Percentiles rank a stretch among this genome's conserved stretches.
Conservation (phyloP, 1,140 invertebrate genomes). For the Cardiocondyla obscurior region DNA sequence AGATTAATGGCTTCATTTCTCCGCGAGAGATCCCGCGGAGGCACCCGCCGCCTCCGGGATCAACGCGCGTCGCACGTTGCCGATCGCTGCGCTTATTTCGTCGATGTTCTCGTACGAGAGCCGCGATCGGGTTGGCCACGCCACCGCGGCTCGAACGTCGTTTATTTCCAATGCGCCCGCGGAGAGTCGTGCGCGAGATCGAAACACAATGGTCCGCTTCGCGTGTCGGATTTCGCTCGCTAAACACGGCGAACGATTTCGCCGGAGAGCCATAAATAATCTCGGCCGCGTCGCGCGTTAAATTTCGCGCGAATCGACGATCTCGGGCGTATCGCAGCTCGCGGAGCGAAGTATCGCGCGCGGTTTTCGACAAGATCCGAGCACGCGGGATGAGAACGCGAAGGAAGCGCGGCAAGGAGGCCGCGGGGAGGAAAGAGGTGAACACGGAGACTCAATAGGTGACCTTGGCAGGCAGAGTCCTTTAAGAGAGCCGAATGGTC, state of each 20-base stretch:
- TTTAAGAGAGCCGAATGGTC: slow-evolving; percentile 78
- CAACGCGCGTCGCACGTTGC: background rate
- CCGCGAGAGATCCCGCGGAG: background rate
- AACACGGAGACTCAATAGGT: slow-evolving; percentile 67
- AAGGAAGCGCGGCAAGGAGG: background rate
- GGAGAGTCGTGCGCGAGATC: background rate
- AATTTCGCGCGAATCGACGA: background rate
- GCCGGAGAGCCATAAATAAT: background rate
- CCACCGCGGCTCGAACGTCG: background rate
- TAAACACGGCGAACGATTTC: background rate
- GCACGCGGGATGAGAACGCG: slow-evolving; percentile 39
- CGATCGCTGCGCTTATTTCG: background rate
- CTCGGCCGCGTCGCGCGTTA: background rate
- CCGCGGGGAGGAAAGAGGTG: slow-evolving; percentile 44
- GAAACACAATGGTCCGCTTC: background rate
- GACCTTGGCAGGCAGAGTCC: slow-evolving; percentile 76
- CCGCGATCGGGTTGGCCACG: background rate
- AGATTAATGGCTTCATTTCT: slow-evolving; percentile 66
- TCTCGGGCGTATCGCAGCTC: background rate
- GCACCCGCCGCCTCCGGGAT: background rate
- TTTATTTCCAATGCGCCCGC: slow-evolving; percentile 21
- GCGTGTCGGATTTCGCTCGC: slow-evolving; percentile 4
- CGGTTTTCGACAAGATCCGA: slow-evolving; percentile 24
- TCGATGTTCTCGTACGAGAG: background rate
- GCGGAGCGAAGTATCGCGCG: background rate